phyloP scores from a whole-genome alignment of 2,888 invertebrate species.

The Drosophila stalkeri region DNA sequence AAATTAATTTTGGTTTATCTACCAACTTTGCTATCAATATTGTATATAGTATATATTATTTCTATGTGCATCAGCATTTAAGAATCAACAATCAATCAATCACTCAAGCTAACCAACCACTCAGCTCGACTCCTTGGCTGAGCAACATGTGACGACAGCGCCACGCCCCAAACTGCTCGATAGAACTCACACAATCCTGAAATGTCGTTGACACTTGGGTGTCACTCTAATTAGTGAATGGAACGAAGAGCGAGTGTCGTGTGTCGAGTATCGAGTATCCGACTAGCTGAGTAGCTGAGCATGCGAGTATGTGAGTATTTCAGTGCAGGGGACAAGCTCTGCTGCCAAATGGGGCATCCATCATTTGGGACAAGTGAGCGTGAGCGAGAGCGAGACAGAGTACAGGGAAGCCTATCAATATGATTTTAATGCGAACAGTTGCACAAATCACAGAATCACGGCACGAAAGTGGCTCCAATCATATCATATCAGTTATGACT shows the following conservation, averaged over 20 bases:
- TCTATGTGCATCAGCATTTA: constrained; percentile 29
- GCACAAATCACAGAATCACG: constrained; percentile 53
- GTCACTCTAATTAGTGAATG: constrained; percentile 65
- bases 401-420: constrained; percentile 34
- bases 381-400: background rate
- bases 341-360: constrained; percentile 41
- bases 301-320: constrained; percentile 5
- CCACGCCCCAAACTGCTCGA: background rate
- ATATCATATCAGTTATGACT: constrained; percentile 40
- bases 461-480: constrained; percentile 58
- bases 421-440: constrained; percentile 56
- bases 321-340: background rate
- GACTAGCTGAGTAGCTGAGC: constrained; percentile 5
- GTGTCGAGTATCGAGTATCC: constrained; percentile 7
- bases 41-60: background rate
- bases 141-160: constrained; percentile 56
- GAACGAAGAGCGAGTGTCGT: constrained; percentile 9
- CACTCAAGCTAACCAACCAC: constrained; percentile 49
- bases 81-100: constrained; percentile 71
- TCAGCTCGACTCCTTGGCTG: constrained; percentile 24
- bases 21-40: background rate
- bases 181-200: constrained; percentile 29
- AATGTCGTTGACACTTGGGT: constrained; percentile 54
- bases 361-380: constrained; percentile 28
- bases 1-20: background rate